Base-by-base conservation (phyloP, 2,113 vertebrate genomes). In the Hirundichthys speculiger region DNA sequence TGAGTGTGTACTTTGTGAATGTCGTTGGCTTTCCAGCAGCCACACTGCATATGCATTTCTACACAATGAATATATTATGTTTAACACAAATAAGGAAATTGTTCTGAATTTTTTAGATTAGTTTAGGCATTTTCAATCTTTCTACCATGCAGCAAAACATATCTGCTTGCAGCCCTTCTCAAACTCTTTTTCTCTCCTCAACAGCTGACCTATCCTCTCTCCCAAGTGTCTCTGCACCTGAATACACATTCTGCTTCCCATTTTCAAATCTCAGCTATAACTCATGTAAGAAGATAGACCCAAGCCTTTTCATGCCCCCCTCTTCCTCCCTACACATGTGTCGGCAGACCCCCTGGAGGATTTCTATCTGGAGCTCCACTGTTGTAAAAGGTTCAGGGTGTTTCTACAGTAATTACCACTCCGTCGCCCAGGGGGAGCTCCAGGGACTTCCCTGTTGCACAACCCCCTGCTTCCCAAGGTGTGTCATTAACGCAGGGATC, bases 361-460 rank as follows among this genome's bases (percentile, higher is more conserved):
- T 43, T 20, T 2, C 3, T 58, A 56, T 64, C 66, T 77, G 47
- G 39, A 75, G 40, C 53, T 54, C 11, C 18, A 34, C 21, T 64
- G 68, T 67, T 65, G 2, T 39, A 59, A 62, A 57, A 51, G 38
- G 55, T 45, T 2, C 0, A 25, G 59, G 69, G 25, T 75, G 55
- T 63, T 87, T 77, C 69, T 68, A 52, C 62, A 76, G 78, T 90
- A 90, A 92, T 92, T 89, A 86, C 76, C 77, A 58, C 69, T 59
- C 64, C 85, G 42, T 79, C 75, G 79, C 89, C 60, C 54, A 74
- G 53, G 73, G 65, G 70, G 64, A 80, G 70, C 89, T 87, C 84
- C 46, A 45, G 83, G 77, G 90, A 88, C 59, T 58, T 73, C 59
- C 58, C 40, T 42, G 55, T 71, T 42, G 27, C 61, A 52, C 25